phyloP scores from a whole-genome alignment of 1,140 invertebrate genomes.

The Drosophila subobscura region DNA sequence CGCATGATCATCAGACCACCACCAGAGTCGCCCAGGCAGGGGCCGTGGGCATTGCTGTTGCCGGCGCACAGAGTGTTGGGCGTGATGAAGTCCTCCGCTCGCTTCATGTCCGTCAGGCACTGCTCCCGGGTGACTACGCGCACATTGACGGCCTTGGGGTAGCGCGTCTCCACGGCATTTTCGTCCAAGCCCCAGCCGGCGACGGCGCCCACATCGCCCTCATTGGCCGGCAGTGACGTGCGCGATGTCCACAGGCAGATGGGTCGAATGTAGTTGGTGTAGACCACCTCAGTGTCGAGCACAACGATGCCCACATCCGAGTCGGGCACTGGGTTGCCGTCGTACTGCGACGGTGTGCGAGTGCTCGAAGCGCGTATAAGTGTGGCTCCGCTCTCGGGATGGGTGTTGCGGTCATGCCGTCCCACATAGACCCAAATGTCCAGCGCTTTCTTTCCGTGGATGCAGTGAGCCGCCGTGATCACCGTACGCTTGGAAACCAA shows the following conservation, averaged over 20 bases:
- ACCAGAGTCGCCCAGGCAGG: conserved; percentile 69
- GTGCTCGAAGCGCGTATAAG: conserved; percentile 42
- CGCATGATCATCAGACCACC: conserved; percentile 61
- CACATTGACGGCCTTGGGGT: conserved; percentile 43
- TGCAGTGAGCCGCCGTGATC: conserved; percentile 71
- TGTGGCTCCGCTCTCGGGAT: conserved; percentile 47
- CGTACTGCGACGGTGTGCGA: conserved; percentile 65
- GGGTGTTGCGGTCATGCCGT: conserved; percentile 56
- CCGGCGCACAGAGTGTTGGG: conserved; percentile 74
- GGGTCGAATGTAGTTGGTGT: conserved; percentile 57
- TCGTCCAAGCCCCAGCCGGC: conserved; percentile 75
- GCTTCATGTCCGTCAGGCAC: conserved; percentile 52
- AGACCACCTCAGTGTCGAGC: conserved; percentile 45
- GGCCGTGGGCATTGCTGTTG: conserved; percentile 55
- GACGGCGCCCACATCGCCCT: conserved; percentile 48
- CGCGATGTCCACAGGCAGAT: conserved; percentile 70
- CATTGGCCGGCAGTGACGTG: conserved; percentile 18
- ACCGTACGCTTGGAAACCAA: conserved; percentile 59
- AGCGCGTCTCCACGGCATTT: conserved; percentile 33
- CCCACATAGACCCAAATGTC: conserved; percentile 63
- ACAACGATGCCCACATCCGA: conserved; percentile 69
- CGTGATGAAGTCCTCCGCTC: conserved; percentile 58
- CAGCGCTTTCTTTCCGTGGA: conserved; percentile 30
- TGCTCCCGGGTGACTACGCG: conserved; percentile 46
- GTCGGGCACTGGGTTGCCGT: conserved; percentile 53